Percentiles rank a stretch among this genome's conserved stretches.
These are phyloP conservation scores for Synchiropus splendidus DNA, from an alignment of 2,113 vertebrate genomes.

Conservation along the genomic window DNA sequence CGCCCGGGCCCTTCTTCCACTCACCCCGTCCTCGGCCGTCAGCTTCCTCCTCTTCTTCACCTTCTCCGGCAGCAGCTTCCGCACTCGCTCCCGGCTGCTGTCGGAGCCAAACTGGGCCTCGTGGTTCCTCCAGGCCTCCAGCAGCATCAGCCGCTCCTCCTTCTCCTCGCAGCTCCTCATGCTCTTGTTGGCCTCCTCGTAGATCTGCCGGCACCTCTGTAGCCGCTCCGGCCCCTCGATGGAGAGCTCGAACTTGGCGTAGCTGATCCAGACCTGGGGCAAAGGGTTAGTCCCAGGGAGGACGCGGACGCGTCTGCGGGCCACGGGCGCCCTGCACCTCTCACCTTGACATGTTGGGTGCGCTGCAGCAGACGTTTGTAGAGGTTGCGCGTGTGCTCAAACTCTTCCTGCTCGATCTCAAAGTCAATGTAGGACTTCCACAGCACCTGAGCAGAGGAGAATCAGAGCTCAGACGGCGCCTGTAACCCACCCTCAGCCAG, in stretches of 20 bases:
- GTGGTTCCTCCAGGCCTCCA: constrained; percentile 86
- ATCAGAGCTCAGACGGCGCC: not conserved
- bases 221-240: constrained; percentile 68
- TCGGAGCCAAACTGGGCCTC: constrained; percentile 81
- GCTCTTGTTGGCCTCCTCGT: constrained; percentile 89
- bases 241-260: constrained; percentile 89
- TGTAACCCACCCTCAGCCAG: not conserved
- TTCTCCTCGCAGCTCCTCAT: constrained; percentile 92
- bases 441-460: constrained; percentile 71
- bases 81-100: constrained; percentile 71
- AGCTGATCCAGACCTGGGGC: constrained; percentile 94
- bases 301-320: no score
- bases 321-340: not conserved
- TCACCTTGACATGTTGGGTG: constrained; percentile 93
- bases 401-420: constrained; percentile 97
- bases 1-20: constrained; percentile 23
- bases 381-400: constrained; percentile 84
- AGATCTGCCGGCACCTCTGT: constrained; percentile 77
- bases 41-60: constrained; percentile 98
- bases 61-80: constrained; percentile 91
- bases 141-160: constrained; percentile 91
- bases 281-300: not conserved
- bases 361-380: constrained; percentile 86
- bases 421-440: constrained; percentile 99
- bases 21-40: constrained; percentile 94